Evolutionary conservation across 1,140 invertebrate genomes (phyloP).

Genomic region (Archivesica marissinica): DNA sequence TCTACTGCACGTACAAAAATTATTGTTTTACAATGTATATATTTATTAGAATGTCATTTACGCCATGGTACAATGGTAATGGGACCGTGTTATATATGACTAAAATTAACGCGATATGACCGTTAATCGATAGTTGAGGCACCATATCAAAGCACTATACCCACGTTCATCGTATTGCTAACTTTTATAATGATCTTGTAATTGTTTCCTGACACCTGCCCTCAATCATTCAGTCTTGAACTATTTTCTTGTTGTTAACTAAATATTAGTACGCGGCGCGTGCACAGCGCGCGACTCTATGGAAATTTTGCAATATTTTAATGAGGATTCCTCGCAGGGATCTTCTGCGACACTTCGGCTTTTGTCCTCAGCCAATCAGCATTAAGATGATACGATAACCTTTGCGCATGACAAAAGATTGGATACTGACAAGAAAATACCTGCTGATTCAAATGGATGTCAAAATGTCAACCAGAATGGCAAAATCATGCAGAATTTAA

Average conservation of each 20-base stretch:
- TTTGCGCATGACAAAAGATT: conserved; percentile 46
- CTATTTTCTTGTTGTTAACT: conserved; percentile 54
- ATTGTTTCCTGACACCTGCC: conserved; percentile 46
- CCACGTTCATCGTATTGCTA: neutral
- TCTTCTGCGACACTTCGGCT: conserved; percentile 44
- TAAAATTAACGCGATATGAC: neutral
- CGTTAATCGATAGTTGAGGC: neutral
- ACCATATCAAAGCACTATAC: neutral
- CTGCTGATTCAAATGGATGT: conserved; percentile 50
- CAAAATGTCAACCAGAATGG: conserved; percentile 9
- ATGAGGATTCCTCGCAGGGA: conserved; percentile 49
- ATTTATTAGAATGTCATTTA: too few relatives aligned
- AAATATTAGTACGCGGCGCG: conserved; percentile 52
- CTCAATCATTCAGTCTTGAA: conserved; percentile 30
- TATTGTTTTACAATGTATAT: too few relatives aligned
- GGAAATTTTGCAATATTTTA: conserved; percentile 54
- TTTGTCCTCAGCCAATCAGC: conserved; percentile 47
- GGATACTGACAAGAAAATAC: conserved; percentile 40
- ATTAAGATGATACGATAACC: conserved; percentile 42
- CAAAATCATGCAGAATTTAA: conserved; percentile 44
- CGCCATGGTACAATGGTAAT: too few relatives aligned
- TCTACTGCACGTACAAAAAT: too few relatives aligned
- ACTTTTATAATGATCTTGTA: conserved; percentile 32
- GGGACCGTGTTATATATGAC: too few relatives aligned
- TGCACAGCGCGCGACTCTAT: conserved; percentile 34